These are phyloP conservation scores for Anoncus sp. DNA, from an alignment of 2,888 invertebrate genomes.

Conservation along the genomic window DNA sequence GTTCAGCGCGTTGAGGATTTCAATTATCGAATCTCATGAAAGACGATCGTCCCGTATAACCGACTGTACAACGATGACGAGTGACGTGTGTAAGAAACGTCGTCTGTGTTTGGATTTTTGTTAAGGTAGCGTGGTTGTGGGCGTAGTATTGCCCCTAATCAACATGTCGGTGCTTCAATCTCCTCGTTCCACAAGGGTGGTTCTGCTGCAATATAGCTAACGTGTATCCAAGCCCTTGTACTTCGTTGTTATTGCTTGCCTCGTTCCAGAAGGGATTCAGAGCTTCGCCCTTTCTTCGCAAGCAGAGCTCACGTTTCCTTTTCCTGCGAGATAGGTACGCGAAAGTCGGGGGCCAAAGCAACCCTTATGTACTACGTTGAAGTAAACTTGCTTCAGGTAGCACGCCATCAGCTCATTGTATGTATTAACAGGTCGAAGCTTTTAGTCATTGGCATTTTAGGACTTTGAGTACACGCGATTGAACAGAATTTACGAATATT, in stretches of 20 bases:
- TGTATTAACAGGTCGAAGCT: not conserved
- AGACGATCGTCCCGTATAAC: not conserved
- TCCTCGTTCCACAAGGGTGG: conserved; percentile 13
- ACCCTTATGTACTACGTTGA: conserved; percentile 24
- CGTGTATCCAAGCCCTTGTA: not conserved
- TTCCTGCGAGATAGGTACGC: conserved; percentile 20
- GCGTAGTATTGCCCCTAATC: conserved; percentile 8
- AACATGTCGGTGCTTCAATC: conserved; percentile 23
- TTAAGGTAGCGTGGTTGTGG: not conserved
- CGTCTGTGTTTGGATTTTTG: not conserved
- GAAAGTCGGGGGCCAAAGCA: conserved; percentile 10
- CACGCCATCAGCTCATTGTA: conserved; percentile 33
- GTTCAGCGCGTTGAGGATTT: no score
- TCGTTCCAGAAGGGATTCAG: conserved; percentile 36
- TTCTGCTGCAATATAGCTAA: conserved; percentile 11
- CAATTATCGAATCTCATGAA: not conserved
- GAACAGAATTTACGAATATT: not conserved
- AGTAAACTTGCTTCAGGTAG: conserved; percentile 23
- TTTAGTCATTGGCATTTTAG: conserved; percentile 26
- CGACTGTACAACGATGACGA: not conserved
- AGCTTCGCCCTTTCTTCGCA: conserved; percentile 38
- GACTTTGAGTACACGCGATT: not conserved
- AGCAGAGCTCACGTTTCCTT: conserved; percentile 24
- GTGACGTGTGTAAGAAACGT: not conserved
- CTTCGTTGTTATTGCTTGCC: conserved; percentile 7